These are phyloP conservation scores for Oxycera nigricornis DNA, from an alignment of 2,888 invertebrate genomes.

Conservation along the genomic window DNA sequence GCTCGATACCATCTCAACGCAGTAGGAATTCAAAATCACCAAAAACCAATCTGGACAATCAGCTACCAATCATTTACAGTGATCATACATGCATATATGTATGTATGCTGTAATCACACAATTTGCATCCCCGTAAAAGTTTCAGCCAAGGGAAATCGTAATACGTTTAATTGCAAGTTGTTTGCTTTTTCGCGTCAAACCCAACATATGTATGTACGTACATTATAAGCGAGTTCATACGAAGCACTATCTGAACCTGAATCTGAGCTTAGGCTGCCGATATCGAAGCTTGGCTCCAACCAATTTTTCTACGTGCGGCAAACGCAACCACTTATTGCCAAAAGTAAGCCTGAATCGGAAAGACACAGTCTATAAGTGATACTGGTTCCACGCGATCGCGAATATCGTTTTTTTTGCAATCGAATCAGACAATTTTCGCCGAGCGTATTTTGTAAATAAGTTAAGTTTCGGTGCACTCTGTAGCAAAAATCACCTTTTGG, in stretches of 20 bases:
- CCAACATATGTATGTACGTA: not conserved
- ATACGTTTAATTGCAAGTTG: not conserved
- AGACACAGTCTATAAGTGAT: slow-evolving; percentile 29
- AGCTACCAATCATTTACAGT: no score
- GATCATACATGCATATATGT: no score
- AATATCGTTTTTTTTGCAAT: slow-evolving; percentile 16
- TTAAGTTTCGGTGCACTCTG: no score
- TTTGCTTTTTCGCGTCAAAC: slow-evolving; percentile 1
- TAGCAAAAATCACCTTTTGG: no score
- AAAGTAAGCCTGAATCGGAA: slow-evolving; percentile 10
- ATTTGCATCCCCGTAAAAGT: no score
- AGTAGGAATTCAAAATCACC: no score
- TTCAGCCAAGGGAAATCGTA: not conserved
- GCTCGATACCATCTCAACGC: no score
- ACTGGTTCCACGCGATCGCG: slow-evolving; percentile 28
- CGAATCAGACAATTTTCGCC: no score
- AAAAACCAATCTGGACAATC: no score
- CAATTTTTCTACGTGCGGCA: not conserved
- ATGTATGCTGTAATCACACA: no score
- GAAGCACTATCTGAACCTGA: not conserved
- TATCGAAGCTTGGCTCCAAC: slow-evolving; percentile 4
- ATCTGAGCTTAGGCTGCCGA: not conserved
- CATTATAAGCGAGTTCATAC: not conserved
- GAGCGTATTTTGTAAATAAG: no score
- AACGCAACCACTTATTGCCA: not conserved